Percentiles rank a stretch among this genome's conserved stretches.
Evolutionary conservation across 2,888 invertebrate species (phyloP).

Genomic region (Salpingus planirostris): DNA sequence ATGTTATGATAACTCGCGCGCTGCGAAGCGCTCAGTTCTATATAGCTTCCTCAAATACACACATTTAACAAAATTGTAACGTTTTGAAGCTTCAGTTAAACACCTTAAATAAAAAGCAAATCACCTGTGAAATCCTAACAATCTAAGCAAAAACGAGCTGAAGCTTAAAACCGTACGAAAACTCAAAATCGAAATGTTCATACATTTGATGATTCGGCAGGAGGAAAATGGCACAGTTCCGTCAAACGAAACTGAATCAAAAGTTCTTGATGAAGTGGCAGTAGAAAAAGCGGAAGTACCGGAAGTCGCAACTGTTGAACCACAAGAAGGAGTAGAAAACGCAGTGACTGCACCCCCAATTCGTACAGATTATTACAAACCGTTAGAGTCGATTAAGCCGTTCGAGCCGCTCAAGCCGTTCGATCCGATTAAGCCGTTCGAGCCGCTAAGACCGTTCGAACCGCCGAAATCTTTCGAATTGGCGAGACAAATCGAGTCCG

Average conservation of each 20-base stretch:
- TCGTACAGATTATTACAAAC: conserved; percentile 17
- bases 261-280: too few species aligned
- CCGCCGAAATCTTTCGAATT: conserved; percentile 34
- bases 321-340: neutral
- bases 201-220: too few species aligned
- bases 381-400: conserved; percentile 21
- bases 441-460: conserved; percentile 33
- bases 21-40: conserved; percentile 38
- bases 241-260: neutral
- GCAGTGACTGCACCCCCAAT: neutral
- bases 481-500: conserved; percentile 27
- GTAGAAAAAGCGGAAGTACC: neutral
- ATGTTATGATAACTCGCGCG: conserved; percentile 33
- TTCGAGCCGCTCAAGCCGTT: conserved; percentile 32
- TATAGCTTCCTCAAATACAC: conserved; percentile 34
- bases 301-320: neutral
- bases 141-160: conserved; percentile 1
- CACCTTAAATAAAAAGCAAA: conserved; percentile 4
- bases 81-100: conserved; percentile 40
- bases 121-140: conserved; percentile 7
- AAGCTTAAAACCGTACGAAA: too few species aligned
- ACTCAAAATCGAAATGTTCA: too few species aligned
- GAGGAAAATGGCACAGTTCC: too few species aligned
- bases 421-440: conserved; percentile 32
- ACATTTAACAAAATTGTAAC: conserved; percentile 25